These are phyloP conservation scores for Plagiodera versicolora DNA, from an alignment of 2,888 invertebrate genomes.

Conservation along the genomic window DNA sequence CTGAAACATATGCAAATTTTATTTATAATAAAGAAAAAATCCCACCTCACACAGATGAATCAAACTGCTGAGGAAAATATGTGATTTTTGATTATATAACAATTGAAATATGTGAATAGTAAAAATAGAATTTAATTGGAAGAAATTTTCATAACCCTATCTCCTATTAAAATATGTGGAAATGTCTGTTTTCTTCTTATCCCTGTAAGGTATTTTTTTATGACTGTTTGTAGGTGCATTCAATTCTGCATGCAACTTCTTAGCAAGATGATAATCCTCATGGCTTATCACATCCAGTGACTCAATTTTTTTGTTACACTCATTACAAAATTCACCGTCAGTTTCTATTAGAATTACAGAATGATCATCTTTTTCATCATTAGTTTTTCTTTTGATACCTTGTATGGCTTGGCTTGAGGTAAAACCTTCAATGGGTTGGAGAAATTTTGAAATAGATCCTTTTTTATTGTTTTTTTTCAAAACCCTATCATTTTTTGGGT, in stretches of 20 bases:
- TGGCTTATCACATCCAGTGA: constrained; percentile 66
- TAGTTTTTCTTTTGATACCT: constrained; percentile 16
- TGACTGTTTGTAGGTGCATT: constrained; percentile 49
- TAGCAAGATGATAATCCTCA: constrained; percentile 82
- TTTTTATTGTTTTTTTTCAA: neutral
- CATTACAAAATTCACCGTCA: constrained; percentile 18
- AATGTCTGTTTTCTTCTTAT: neutral
- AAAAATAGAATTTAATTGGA: too few relatives aligned
- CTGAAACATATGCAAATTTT: constrained; percentile 28
- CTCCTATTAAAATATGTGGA: neutral
- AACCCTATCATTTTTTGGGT: constrained; percentile 5
- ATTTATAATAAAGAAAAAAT: constrained; percentile 26
- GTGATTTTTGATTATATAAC: too few relatives aligned
- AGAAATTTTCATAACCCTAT: neutral
- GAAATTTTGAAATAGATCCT: constrained; percentile 4
- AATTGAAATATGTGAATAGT: too few relatives aligned
- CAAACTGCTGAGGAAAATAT: neutral
- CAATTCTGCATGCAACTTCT: constrained; percentile 69
- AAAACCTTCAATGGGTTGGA: neutral
- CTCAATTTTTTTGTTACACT: constrained; percentile 35
- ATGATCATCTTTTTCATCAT: constrained; percentile 29
- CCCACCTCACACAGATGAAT: neutral
- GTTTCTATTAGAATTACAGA: constrained; percentile 35
- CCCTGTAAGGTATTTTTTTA: neutral
- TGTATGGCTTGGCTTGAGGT: neutral